A percentile compares a stretch with the other conserved stretches of the same genome.
Conservation (phyloP, 2,113 vertebrate genomes). For the Stercorarius parasiticus region DNA sequence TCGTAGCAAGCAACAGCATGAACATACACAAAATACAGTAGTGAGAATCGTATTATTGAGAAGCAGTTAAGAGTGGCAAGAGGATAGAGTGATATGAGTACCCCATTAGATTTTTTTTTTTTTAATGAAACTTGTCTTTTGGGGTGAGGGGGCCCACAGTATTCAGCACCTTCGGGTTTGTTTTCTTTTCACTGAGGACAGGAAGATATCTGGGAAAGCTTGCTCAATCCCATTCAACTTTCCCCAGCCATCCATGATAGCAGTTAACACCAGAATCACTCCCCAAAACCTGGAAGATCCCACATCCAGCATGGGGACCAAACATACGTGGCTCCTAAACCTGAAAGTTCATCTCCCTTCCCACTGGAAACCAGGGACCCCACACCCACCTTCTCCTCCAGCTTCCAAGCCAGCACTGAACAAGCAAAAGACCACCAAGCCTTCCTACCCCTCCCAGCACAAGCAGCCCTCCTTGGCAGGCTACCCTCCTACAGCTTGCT, state of each 20-base stretch:
- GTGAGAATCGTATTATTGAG: not conserved
- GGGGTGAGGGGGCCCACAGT: rapidly evolving
- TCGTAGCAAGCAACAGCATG: not conserved
- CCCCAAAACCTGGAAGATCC: not conserved
- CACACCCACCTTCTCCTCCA: not conserved
- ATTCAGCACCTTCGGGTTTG: not conserved
- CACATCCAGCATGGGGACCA: not conserved
- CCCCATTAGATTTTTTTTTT: not conserved
- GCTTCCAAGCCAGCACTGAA: not conserved
- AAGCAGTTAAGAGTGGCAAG: not conserved
- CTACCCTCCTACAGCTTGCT: conserved; percentile 34
- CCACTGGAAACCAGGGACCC: not conserved
- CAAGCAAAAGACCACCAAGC: not conserved
- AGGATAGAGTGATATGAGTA: not conserved
- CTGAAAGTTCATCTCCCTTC: not conserved
- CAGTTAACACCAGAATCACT: not conserved
- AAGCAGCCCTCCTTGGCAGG: conserved; percentile 33
- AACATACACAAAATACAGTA: not conserved
- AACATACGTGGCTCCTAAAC: not conserved
- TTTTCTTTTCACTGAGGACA: not conserved
- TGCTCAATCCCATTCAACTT: not conserved
- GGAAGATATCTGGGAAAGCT: not conserved
- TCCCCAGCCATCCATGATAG: rapidly evolving
- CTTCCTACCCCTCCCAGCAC: not conserved
- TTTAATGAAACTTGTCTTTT: not conserved